Evolutionary conservation across 2,113 vertebrate species (phyloP).

Genomic region (Tursiops truncatus): DNA sequence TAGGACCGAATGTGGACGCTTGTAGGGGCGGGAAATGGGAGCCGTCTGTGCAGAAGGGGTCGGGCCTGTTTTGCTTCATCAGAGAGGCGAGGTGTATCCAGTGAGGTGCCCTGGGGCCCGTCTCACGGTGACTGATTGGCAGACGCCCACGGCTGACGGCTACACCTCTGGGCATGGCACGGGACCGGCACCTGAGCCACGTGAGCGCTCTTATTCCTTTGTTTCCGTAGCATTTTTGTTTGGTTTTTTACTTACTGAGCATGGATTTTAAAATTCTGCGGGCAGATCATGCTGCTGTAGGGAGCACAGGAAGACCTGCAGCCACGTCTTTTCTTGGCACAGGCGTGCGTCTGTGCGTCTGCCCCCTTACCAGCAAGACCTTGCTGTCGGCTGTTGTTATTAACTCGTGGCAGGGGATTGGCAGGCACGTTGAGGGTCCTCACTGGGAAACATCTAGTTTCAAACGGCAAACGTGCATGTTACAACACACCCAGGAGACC

Average conservation of each 20-base stretch:
- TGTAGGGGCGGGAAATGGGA: not conserved
- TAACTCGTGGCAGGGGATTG: not conserved
- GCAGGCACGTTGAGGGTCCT: accelerated
- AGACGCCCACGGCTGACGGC: accelerated
- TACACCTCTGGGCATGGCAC: not conserved
- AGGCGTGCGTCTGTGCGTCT: too few species aligned
- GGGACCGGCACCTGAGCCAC: not conserved
- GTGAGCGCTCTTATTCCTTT: not conserved
- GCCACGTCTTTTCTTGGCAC: not conserved
- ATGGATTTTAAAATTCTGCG: not conserved
- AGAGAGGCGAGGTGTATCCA: accelerated
- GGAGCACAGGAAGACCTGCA: not conserved
- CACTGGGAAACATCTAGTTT: not conserved
- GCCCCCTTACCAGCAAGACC: too few species aligned
- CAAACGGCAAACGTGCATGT: accelerated
- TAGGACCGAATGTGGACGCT: accelerated
- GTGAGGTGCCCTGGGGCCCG: accelerated
- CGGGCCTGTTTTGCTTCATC: accelerated
- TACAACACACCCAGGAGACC: not conserved
- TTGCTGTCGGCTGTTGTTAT: not conserved
- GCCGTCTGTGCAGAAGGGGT: accelerated
- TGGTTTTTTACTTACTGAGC: not conserved
- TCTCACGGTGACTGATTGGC: not conserved
- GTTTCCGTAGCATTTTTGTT: not conserved
- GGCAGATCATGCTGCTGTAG: not conserved